These are phyloP conservation scores for Cricetomys ansorgei DNA, from an alignment of 2,113 vertebrate species.

Conservation along the genomic window DNA sequence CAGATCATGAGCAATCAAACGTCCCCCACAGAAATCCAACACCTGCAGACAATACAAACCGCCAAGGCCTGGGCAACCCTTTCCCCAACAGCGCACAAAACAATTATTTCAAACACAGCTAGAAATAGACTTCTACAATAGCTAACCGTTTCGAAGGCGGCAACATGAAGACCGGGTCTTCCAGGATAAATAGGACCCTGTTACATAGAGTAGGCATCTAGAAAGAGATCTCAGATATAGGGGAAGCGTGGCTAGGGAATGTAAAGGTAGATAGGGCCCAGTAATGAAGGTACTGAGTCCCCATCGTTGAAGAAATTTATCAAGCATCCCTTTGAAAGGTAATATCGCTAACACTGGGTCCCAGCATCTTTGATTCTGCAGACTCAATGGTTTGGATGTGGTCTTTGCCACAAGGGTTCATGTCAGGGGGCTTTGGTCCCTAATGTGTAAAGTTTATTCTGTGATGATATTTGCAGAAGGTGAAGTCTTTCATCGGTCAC, in stretches of 20 bases:
- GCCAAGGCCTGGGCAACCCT: too few species aligned
- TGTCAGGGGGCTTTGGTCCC: neutral
- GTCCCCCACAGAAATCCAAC: too few species aligned
- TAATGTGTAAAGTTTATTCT: too few species aligned
- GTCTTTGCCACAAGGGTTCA: neutral
- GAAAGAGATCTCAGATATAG: neutral
- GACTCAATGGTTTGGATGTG: neutral
- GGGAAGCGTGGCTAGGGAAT: fast-evolving
- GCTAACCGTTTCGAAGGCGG: neutral
- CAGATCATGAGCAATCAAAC: too few species aligned
- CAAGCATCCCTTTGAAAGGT: neutral
- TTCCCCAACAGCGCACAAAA: too few species aligned
- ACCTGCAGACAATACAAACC: too few species aligned
- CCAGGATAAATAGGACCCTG: neutral
- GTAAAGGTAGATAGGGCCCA: neutral
- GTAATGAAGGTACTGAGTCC: neutral
- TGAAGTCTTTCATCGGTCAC: neutral
- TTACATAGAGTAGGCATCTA: neutral
- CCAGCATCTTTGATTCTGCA: neutral
- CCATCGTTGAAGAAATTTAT: neutral
- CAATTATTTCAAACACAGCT: too few species aligned
- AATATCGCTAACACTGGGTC: neutral
- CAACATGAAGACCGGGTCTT: neutral
- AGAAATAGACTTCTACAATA: too few species aligned
- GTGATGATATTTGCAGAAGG: neutral